Evolutionary conservation across 1,140 invertebrate species (phyloP).

Genomic region (Dreissena rostriformis): DNA sequence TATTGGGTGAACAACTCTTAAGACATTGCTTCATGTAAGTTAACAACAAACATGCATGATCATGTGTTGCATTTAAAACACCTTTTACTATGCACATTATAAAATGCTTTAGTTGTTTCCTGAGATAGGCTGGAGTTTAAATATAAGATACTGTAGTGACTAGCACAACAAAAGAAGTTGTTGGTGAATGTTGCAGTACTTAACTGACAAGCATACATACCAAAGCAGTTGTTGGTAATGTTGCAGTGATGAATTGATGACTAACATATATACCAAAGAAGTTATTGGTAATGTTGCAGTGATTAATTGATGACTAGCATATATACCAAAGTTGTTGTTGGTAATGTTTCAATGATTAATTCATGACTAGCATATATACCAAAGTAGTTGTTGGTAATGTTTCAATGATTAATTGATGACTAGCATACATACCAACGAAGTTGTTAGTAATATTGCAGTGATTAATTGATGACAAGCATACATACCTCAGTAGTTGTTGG

Average conservation of each 20-base stretch:
- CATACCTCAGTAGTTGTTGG: conserved; percentile 90
- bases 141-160: too few relatives aligned
- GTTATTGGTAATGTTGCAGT: conserved; percentile 90
- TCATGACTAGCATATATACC: conserved; percentile 80
- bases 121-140: too few relatives aligned
- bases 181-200: conserved; percentile 87
- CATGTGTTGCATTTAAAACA: too few relatives aligned
- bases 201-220: conserved; percentile 81
- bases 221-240: conserved; percentile 91
- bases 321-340: conserved; percentile 89
- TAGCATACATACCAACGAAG: conserved; percentile 85
- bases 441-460: conserved; percentile 91
- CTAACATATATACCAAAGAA: conserved; percentile 84
- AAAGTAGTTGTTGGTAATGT: conserved; percentile 92
- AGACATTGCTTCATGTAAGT: too few relatives aligned
- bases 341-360: conserved; percentile 88
- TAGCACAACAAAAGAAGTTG: conserved; percentile 87
- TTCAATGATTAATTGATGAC: too few relatives aligned
- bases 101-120: too few relatives aligned
- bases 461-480: too few relatives aligned
- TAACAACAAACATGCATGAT: too few relatives aligned
- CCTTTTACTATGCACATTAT: too few relatives aligned
- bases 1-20: too few relatives aligned
- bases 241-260: too few relatives aligned
- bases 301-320: too few relatives aligned